Evolutionary conservation across 2,113 vertebrate species (phyloP).

Genomic region (Catharus bicknelli): DNA sequence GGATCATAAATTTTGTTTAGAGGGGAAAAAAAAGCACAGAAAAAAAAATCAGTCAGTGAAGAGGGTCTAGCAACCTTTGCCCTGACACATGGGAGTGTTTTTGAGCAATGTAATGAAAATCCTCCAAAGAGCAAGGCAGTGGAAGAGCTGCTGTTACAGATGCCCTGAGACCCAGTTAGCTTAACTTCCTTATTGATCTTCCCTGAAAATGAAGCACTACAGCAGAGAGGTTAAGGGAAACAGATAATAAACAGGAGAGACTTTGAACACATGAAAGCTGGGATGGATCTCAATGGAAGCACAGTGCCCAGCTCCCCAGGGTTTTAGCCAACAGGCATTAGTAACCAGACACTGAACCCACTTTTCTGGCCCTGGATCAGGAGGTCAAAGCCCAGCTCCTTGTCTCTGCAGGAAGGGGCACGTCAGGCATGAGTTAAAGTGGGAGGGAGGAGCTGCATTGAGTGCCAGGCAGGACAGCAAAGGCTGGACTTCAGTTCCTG

Average conservation of each 20-base stretch:
- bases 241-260: background rate
- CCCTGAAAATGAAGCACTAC: background rate
- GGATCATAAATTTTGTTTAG: background rate
- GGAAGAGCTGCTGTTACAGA: background rate
- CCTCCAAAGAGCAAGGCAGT: background rate
- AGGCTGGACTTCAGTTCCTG: background rate
- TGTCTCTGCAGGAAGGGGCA: background rate
- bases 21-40: background rate
- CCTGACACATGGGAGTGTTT: background rate
- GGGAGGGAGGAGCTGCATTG: background rate
- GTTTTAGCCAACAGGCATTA: background rate
- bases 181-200: constrained; percentile 12
- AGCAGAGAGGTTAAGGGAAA: background rate
- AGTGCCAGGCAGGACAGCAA: background rate
- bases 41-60: background rate
- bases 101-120: background rate
- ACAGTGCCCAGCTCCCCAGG: background rate
- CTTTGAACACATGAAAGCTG: background rate
- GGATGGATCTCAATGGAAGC: background rate
- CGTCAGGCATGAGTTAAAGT: background rate
- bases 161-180: background rate
- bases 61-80: background rate
- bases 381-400: background rate
- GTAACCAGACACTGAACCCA: background rate
- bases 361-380: background rate